These are phyloP conservation scores for Myrmecobius fasciatus DNA, from an alignment of 2,113 vertebrate species.

Conservation along the genomic window DNA sequence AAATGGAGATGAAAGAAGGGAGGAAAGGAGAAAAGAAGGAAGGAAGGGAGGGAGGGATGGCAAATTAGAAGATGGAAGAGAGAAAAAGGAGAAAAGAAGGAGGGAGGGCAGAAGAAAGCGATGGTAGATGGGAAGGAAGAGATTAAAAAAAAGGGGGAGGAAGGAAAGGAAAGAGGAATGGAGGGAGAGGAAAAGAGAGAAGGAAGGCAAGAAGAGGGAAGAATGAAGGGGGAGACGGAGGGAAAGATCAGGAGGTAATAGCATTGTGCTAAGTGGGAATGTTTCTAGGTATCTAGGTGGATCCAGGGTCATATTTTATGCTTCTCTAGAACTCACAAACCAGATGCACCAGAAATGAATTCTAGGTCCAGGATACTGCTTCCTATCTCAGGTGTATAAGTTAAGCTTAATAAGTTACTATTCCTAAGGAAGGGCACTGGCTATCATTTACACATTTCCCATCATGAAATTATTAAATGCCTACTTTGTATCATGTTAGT, in stretches of 20 bases:
- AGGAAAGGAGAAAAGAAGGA: conserved; percentile 10
- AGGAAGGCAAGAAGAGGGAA: no score
- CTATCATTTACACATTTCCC: neutral
- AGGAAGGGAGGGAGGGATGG: conserved; percentile 6
- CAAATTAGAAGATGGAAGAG: neutral
- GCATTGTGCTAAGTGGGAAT: neutral
- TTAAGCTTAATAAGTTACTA: neutral
- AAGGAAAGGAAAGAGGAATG: neutral
- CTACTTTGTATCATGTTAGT: neutral
- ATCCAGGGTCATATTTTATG: neutral
- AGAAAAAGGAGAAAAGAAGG: neutral
- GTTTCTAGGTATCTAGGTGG: neutral
- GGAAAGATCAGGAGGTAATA: neutral
- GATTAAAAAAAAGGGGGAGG: neutral
- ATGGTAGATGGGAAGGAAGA: no score
- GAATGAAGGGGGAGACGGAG: no score
- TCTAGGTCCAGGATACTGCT: neutral
- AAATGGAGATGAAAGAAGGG: neutral
- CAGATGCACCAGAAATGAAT: neutral
- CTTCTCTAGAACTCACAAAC: neutral
- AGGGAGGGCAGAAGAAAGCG: no score
- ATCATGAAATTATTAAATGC: neutral
- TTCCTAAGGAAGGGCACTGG: neutral
- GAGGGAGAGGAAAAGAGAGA: neutral
- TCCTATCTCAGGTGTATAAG: neutral